A percentile compares a stretch with the other conserved stretches of the same genome.
Evolutionary conservation across 2,113 vertebrate genomes (phyloP).

Genomic region (Petaurus breviceps): DNA sequence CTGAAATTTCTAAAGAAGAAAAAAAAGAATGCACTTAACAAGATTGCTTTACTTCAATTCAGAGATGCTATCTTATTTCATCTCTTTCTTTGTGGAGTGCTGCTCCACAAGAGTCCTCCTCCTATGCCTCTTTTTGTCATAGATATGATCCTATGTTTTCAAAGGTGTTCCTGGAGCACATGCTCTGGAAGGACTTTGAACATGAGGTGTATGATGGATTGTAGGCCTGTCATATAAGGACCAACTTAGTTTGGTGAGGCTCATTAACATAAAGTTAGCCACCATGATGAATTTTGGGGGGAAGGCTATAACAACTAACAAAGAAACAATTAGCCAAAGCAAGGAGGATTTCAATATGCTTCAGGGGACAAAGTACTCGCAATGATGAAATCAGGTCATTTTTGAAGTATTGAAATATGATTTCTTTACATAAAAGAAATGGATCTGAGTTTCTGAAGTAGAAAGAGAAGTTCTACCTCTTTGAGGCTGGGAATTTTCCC

Average conservation of each 20-base stretch:
- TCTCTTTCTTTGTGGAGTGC: neutral
- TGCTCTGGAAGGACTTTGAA: neutral
- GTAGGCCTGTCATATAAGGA: neutral
- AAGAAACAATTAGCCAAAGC: neutral
- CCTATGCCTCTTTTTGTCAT: neutral
- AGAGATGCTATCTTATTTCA: neutral
- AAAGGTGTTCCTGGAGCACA: neutral
- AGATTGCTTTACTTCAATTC: neutral
- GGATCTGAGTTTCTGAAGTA: neutral
- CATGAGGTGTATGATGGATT: neutral
- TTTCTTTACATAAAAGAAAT: neutral
- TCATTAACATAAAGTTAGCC: neutral
- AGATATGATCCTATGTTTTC: neutral
- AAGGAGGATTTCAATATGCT: neutral
- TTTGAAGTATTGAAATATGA: neutral
- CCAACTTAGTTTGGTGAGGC: neutral
- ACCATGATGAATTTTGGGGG: neutral
- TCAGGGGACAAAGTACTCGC: neutral
- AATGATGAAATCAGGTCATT: neutral
- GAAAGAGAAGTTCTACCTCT: neutral
- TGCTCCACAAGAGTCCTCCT: neutral
- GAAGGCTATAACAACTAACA: neutral
- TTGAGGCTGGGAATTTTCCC: neutral
- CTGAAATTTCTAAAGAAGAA: neutral
- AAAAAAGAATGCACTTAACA: neutral